A percentile compares a stretch with the other conserved stretches of the same genome.
phyloP scores from a whole-genome alignment of 2,888 invertebrate species.

The Drosophila algonquin region DNA sequence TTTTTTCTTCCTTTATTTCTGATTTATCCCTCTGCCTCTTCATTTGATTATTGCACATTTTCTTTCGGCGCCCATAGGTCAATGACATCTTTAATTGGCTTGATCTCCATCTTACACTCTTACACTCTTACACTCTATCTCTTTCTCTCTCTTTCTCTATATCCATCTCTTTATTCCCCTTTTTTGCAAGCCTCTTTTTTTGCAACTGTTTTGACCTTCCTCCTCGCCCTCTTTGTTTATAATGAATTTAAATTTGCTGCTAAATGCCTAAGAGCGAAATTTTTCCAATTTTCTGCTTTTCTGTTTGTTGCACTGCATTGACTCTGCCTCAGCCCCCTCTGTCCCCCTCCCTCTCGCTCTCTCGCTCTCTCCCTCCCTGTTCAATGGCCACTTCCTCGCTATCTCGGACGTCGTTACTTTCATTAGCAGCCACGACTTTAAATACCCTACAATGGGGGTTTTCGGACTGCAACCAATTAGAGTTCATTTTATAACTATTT shows the following conservation, averaged over 20 bases:
- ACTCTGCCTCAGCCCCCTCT: not conserved
- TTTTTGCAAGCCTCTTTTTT: constrained; percentile 3
- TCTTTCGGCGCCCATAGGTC: not conserved
- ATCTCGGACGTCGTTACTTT: constrained; percentile 51
- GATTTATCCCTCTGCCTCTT: not conserved
- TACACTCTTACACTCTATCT: not conserved
- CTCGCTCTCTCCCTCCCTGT: not conserved
- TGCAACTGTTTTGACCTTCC: not conserved
- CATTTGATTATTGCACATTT: not conserved
- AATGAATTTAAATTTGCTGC: constrained; percentile 48
- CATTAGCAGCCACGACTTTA: constrained; percentile 54
- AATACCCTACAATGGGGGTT: not conserved
- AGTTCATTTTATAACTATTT: not conserved
- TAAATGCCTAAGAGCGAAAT: constrained; percentile 41
- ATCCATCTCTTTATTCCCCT: not conserved
- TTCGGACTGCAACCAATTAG: not conserved
- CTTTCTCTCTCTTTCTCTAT: not conserved
- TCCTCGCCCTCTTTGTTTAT: not conserved
- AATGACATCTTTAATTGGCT: not conserved
- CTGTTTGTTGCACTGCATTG: not conserved
- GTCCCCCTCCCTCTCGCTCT: not conserved
- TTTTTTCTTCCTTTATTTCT: not conserved
- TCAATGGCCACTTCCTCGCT: not conserved
- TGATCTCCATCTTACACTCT: not conserved
- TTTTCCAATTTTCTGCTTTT: constrained; percentile 14